phyloP scores from a whole-genome alignment of 2,888 invertebrate genomes.

The Hyposoter didymator region DNA sequence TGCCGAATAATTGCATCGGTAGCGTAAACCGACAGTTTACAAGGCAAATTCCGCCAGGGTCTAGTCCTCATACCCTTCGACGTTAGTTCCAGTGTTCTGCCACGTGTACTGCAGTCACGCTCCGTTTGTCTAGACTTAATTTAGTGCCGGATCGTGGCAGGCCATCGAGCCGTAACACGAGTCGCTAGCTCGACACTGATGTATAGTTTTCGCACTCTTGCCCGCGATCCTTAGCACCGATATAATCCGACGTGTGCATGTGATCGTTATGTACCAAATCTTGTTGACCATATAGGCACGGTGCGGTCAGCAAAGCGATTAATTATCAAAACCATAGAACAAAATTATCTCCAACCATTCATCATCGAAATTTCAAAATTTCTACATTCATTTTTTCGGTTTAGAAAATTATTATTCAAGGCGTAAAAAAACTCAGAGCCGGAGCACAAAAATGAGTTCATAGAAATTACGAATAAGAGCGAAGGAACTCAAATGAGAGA shows the following conservation, averaged over 20 bases:
- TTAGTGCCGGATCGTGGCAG: constrained; percentile 53
- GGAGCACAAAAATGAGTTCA: no score
- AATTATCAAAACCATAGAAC: not conserved
- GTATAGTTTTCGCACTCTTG: constrained; percentile 60
- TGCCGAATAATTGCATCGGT: constrained; percentile 40
- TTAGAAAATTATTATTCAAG: no score
- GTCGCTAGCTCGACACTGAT: constrained; percentile 62
- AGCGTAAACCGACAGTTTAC: constrained; percentile 18
- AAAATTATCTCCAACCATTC: not conserved
- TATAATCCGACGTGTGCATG: constrained; percentile 2
- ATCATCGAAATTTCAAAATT: no score
- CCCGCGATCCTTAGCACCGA: constrained; percentile 52
- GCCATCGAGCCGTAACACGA: constrained; percentile 60
- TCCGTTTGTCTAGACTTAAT: constrained; percentile 65
- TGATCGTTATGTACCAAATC: not conserved
- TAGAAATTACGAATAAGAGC: no score
- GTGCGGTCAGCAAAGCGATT: not conserved
- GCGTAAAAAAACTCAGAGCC: no score
- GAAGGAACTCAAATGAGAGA: no score
- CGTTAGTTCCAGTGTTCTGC: constrained; percentile 33
- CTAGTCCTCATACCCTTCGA: constrained; percentile 25
- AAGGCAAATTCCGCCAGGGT: constrained; percentile 33
- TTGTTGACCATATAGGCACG: constrained; percentile 4
- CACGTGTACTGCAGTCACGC: constrained; percentile 63
- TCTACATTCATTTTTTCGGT: no score